Conservation (phyloP, 2,888 invertebrate genomes). For the Ennomos erosarius region DNA sequence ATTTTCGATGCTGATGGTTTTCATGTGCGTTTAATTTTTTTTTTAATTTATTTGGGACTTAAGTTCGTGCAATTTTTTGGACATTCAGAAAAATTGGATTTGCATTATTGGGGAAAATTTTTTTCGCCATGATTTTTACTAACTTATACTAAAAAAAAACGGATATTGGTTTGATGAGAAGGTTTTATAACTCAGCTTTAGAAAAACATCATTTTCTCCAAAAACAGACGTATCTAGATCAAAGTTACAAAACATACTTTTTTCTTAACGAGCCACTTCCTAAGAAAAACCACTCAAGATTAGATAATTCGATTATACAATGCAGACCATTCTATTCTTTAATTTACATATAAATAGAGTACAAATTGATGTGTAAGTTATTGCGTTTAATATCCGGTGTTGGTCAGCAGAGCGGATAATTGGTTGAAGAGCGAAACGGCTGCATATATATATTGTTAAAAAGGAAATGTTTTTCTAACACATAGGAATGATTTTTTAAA, state of each 20-base stretch:
- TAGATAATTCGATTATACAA: conserved; percentile 40
- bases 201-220: not conserved
- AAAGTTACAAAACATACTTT: conserved; percentile 9
- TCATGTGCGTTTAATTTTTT: too few species aligned
- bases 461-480: conserved; percentile 20
- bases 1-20: too few species aligned
- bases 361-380: conserved; percentile 24
- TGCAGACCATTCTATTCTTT: conserved; percentile 28
- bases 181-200: too few species aligned
- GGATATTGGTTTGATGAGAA: too few species aligned
- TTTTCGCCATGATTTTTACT: too few species aligned
- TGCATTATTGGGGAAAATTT: too few species aligned
- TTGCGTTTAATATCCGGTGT: conserved; percentile 28
- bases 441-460: conserved; percentile 12
- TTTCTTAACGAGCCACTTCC: conserved; percentile 25
- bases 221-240: conserved; percentile 12
- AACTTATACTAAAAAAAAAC: too few species aligned
- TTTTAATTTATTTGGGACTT: too few species aligned
- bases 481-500: too few species aligned
- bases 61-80: too few species aligned
- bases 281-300: conserved; percentile 31
- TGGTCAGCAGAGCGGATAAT: conserved; percentile 43
- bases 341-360: conserved; percentile 36
- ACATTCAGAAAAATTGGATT: too few species aligned
- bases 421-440: conserved; percentile 17